A percentile compares a stretch with the other conserved stretches of the same genome.
Conservation (phyloP, 2,797 vertebrate species). For the Sebastes steindachneri region DNA sequence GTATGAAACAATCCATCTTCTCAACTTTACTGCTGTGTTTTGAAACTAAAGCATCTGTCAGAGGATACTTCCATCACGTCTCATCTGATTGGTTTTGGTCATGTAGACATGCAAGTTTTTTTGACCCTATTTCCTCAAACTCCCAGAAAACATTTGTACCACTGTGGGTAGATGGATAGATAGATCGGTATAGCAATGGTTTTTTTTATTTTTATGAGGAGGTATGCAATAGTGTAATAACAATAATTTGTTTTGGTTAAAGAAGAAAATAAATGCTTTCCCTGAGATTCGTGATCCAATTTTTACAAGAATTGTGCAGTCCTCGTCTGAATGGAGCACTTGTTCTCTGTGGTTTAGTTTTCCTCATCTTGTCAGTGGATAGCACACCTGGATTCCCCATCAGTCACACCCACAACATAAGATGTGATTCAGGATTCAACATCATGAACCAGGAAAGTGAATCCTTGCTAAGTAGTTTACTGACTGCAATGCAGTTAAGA, state of each 20-base stretch:
- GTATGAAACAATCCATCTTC: neutral
- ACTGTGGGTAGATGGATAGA: neutral
- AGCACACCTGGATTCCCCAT: neutral
- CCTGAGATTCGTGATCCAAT: neutral
- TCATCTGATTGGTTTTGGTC: no score
- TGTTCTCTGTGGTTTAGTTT: neutral
- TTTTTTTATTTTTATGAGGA: no score
- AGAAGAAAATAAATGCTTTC: neutral
- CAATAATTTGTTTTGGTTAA: neutral
- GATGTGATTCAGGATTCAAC: neutral
- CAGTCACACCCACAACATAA: neutral
- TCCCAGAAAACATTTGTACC: neutral
- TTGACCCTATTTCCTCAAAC: neutral
- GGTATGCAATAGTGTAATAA: neutral
- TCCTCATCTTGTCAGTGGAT: neutral
- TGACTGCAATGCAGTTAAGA: conserved; percentile 14
- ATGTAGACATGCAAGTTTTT: neutral
- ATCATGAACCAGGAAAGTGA: neutral
- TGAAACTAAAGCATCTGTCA: neutral
- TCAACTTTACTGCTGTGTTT: neutral
- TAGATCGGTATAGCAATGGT: neutral
- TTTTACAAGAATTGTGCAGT: neutral
- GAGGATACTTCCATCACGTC: neutral
- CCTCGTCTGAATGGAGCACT: neutral
- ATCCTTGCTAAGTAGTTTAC: conserved; percentile 4